Base-by-base conservation (phyloP, 1,140 invertebrate genomes). In the Drosophila parvula region DNA sequence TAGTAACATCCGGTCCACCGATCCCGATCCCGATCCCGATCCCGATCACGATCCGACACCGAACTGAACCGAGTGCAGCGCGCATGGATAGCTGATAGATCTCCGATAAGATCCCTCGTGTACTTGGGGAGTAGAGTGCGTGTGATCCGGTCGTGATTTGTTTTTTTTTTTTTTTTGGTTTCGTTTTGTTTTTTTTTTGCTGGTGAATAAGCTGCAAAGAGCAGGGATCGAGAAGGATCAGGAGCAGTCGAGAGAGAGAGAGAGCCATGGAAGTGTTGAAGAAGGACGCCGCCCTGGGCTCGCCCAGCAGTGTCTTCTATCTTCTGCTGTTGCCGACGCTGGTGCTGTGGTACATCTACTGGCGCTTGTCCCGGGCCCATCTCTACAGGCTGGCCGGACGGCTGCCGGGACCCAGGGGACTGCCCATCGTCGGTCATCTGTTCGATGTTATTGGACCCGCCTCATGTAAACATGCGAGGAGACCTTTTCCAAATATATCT, bases 361-460 rank as follows among this genome's bases (percentile, higher is more conserved):
- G 95, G 94, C 94, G 94, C 40, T 92, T 96, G 62, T 95, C 95
- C 0, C 93, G 95, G 22, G 92, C 94, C 22, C 94, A 95, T 74
- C 91, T 97, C 90, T 92, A 95, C 56, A 94, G 96, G 90, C 91
- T 96, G 40, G 96, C 95, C 0, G 94, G 94, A 4, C 95, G 95
- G 80, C 79, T 97, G 27, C 94, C 95, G 5, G 96, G 96, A 77
- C 96, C 96, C 0, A 79, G 91, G 5, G 95, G 95, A 10, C 92
- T 94, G 7, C 96, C 96, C 0, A 57, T 97, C 0, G 71, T 96
- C 36, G 96, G 96, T 71, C 96, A 96, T 71, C 94, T 95, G 14
- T 92, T 96, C 7, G 94, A 96, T 68, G 94, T 96, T 45, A 91
- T 95, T 4, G 96, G 96, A 80, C 94, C 93, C 43, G 94, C 95